Evolutionary conservation across 2,113 vertebrate genomes (phyloP), one percentile per base, ranked within the genome.

Genomic region (Rhinopomastus cyanomelas): DNA sequence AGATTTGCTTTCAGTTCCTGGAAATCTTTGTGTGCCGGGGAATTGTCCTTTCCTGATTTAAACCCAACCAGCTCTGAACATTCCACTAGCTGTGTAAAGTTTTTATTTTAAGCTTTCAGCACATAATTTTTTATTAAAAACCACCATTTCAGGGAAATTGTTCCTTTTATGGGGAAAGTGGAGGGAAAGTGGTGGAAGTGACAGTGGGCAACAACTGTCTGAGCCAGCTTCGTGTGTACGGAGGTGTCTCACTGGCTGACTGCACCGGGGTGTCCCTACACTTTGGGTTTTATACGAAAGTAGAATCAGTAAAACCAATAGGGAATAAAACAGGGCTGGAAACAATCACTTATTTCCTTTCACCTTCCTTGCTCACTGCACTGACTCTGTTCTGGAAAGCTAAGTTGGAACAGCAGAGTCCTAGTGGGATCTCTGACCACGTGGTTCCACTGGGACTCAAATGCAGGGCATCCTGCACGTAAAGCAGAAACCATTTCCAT

Each of bases 1-100:
- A 85, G 57, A 69, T 65, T 81, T 87, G 52, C 80, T 94, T 92
- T 89, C 76, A 48, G 81, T 83, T 88, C 89, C 52, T 94, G 94
- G 92, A 90, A 89, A 79, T 78, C 68, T 61, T 76, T 56, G 34
- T 89, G 51, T 75, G 42, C 30, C 75, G 27, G 81, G 42, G 71
- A 93, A 85, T 62, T 93, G 72, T 84, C 67, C 53, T 90, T 75
- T 60, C 60, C 59, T 17, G 53, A 92, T 42, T 39, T 72, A 74
- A 89, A 91, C 37, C 22, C 51, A 68, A 87, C n/a, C 17, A 84
- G 49, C 81, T 85, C 51, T 85, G 74, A 69, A 80, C 80, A 73
- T 91, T 53, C 49, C n/a, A 78, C 18, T 17, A 68, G 61, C 30
- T 75, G 18, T 56, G 55, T 62, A 21, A 26, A 8, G 26, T 4